Percentiles rank a stretch among this genome's conserved stretches.
Evolutionary conservation across 2,797 vertebrate genomes (phyloP).

Genomic region (Neolamprologus multifasciatus): DNA sequence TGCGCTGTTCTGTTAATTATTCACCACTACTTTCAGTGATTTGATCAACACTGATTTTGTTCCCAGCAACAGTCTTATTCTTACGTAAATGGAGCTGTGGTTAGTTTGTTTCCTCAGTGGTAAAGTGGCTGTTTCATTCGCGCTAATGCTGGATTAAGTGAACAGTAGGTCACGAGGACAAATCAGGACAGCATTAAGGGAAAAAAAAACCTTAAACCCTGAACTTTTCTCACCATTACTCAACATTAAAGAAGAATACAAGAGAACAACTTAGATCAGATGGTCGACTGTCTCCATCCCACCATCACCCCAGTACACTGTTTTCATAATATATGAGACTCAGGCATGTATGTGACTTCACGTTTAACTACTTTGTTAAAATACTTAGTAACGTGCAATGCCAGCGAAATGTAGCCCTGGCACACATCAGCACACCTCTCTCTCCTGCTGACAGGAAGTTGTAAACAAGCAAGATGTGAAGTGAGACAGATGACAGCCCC

Average conservation of each 20-base stretch:
- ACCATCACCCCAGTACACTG: not conserved
- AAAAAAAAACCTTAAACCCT: accelerated
- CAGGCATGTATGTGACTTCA: not conserved
- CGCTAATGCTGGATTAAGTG: not conserved
- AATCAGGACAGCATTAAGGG: not conserved
- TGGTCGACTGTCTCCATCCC: not conserved
- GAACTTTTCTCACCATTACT: not conserved
- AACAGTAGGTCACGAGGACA: not conserved
- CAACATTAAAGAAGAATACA: not conserved
- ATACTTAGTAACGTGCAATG: not conserved
- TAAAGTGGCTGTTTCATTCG: not conserved
- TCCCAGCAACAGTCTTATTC: not conserved
- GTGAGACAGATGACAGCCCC: not conserved
- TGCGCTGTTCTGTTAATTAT: not conserved
- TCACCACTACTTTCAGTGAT: not conserved
- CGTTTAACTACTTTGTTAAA: not conserved
- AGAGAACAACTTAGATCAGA: not conserved
- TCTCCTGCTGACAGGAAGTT: not conserved
- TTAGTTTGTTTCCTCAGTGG: not conserved
- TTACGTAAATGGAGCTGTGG: not conserved
- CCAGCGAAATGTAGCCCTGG: not conserved
- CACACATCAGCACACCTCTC: not conserved
- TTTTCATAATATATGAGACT: not conserved
- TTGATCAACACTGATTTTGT: not conserved
- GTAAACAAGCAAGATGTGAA: not conserved